A percentile compares a stretch with the other conserved stretches of the same genome.
phyloP scores from a whole-genome alignment of 2,797 vertebrate species.

The Heteromormyrus szaboi region DNA sequence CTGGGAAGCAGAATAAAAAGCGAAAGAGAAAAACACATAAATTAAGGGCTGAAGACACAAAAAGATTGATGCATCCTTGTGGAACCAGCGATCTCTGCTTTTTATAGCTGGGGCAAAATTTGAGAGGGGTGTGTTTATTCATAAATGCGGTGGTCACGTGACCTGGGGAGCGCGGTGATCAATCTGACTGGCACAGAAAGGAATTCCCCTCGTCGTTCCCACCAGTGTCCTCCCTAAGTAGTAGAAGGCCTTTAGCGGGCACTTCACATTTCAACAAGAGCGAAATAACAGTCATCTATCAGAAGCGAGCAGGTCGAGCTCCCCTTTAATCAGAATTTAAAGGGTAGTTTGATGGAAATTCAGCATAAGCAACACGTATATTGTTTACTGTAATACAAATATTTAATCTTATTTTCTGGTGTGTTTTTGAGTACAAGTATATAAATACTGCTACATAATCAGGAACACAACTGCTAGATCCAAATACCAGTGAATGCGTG shows the following conservation, averaged over 20 bases:
- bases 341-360: background rate
- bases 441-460: background rate
- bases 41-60: background rate
- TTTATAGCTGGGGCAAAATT: background rate
- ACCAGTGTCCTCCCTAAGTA: background rate
- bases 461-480: background rate
- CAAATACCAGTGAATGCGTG: background rate
- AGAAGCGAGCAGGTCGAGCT: background rate
- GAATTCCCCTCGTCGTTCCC: background rate
- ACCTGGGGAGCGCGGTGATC: background rate
- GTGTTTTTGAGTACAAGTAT: background rate
- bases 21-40: background rate
- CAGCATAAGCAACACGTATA: background rate
- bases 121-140: background rate
- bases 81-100: background rate
- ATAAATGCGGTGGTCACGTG: background rate
- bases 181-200: background rate
- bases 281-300: background rate
- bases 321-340: background rate
- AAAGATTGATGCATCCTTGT: background rate
- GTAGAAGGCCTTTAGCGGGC: background rate
- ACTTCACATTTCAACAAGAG: background rate
- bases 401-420: background rate
- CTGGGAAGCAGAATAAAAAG: background rate
- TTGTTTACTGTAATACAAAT: background rate